Evolutionary conservation across 92 coral and sea anemone species (phyloP).

Genomic region (Diadumene lineata): DNA sequence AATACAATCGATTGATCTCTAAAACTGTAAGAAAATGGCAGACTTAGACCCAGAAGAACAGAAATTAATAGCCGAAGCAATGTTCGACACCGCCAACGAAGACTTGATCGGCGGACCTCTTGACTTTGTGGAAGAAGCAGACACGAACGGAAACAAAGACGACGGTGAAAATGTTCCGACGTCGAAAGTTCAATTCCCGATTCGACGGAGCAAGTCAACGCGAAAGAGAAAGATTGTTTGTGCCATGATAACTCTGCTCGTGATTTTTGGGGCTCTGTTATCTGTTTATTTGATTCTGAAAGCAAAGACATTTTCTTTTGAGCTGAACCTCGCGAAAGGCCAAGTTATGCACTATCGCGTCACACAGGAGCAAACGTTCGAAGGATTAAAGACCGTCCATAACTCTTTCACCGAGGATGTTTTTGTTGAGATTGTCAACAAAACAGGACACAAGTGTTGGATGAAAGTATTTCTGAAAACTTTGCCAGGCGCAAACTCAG

Average conservation of each 20-base stretch:
- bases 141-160: no score
- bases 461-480: slow-evolving; percentile 29
- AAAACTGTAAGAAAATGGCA: slow-evolving; percentile 21
- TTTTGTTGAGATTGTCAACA: slow-evolving; percentile 51
- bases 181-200: slow-evolving; percentile 44
- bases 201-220: slow-evolving; percentile 21
- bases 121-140: background rate
- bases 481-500: background rate
- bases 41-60: slow-evolving; percentile 28
- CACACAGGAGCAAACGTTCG: slow-evolving; percentile 42
- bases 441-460: slow-evolving; percentile 54
- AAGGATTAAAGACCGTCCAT: slow-evolving; percentile 26
- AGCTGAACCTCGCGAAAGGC: slow-evolving; percentile 44
- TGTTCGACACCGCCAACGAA: slow-evolving; percentile 24
- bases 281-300: slow-evolving; percentile 13
- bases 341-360: slow-evolving; percentile 42
- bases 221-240: slow-evolving; percentile 29
- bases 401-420: slow-evolving; percentile 31
- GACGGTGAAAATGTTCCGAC: slow-evolving; percentile 20
- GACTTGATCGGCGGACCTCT: slow-evolving; percentile 3
- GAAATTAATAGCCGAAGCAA: slow-evolving; percentile 28
- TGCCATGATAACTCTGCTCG: slow-evolving; percentile 4
- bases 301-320: slow-evolving; percentile 34
- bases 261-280: slow-evolving; percentile 8
- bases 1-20: slow-evolving; percentile 6